These are phyloP conservation scores for Lasiurus cinereus DNA, from an alignment of 2,113 vertebrate genomes.

Conservation along the genomic window DNA sequence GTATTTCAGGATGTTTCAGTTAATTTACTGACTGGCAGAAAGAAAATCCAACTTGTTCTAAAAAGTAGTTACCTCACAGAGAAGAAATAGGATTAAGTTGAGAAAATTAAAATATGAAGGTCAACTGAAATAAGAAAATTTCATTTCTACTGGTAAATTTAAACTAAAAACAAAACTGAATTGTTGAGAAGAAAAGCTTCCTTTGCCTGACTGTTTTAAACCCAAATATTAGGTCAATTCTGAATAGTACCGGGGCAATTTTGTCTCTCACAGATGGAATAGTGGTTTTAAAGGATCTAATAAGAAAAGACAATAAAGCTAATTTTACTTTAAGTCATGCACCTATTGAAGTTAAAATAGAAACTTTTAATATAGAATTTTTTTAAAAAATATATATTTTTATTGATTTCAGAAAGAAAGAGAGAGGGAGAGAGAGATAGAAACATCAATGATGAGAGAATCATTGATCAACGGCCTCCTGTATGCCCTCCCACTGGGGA, in stretches of 20 bases:
- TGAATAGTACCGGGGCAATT: neutral
- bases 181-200: neutral
- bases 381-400: neutral
- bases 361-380: neutral
- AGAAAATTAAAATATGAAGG: neutral
- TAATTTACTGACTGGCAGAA: constrained; percentile 20
- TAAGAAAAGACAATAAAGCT: neutral
- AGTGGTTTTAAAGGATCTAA: neutral
- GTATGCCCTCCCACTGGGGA: no score
- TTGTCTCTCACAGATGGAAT: neutral
- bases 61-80: neutral
- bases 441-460: no score
- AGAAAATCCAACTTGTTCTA: constrained; percentile 40
- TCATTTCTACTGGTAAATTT: neutral
- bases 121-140: neutral
- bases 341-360: neutral
- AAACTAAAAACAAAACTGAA: neutral
- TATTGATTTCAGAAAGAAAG: no score
- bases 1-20: constrained; percentile 1
- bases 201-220: neutral
- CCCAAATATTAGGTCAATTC: neutral
- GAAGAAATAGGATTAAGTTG: neutral
- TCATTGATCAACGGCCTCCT: no score
- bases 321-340: neutral
- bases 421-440: no score